Evolutionary conservation across 1,140 invertebrate genomes (phyloP).

Genomic region (Rhopalosiphum maidis): DNA sequence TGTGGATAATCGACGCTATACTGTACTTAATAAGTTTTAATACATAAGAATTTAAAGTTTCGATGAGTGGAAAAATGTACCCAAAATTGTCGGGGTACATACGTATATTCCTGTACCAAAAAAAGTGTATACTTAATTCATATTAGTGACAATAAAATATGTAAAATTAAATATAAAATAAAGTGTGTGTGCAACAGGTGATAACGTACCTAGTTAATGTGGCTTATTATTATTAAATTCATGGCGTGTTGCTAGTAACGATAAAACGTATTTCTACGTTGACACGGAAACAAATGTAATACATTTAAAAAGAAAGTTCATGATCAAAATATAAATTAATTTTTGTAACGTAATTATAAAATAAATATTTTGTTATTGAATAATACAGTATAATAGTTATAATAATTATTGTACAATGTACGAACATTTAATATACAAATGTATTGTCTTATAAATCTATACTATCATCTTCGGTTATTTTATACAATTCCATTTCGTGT

Average conservation of each 20-base stretch:
- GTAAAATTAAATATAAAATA: background rate
- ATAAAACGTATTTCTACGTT: background rate
- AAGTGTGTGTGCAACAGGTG: background rate
- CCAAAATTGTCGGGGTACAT: no score
- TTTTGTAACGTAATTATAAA: background rate
- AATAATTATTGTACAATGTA: background rate
- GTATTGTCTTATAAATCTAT: background rate
- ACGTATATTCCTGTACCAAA: no score
- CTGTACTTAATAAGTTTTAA: no score
- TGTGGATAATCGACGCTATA: no score
- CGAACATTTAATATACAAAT: background rate
- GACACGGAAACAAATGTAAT: background rate
- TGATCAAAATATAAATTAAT: background rate
- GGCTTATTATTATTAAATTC: background rate
- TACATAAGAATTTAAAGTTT: no score
- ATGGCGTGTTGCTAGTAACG: background rate
- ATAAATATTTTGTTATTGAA: background rate
- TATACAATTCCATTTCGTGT: background rate
- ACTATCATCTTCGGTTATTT: no score
- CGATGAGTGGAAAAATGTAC: no score
- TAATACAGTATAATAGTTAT: background rate
- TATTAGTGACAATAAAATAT: background rate
- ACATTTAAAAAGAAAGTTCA: slow-evolving; percentile 4
- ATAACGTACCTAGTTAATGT: background rate
- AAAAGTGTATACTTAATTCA: no score